Evolutionary conservation across 2,888 invertebrate species (phyloP).

Genomic region (Nomada ferruginata): DNA sequence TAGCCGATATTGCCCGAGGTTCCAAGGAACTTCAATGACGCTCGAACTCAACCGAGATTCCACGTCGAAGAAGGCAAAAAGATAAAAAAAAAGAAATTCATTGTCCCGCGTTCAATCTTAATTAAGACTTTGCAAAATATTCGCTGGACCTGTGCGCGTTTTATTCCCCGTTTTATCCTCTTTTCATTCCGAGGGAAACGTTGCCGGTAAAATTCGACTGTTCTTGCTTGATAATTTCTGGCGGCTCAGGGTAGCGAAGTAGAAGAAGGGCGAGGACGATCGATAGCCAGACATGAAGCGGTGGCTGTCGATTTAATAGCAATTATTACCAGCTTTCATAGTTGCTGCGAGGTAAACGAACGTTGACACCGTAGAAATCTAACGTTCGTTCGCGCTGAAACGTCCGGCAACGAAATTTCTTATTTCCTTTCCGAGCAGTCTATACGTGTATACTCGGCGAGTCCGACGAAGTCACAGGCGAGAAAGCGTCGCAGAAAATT

Average conservation of each 20-base stretch:
- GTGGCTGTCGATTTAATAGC: conserved; percentile 49
- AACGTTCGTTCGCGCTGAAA: conserved; percentile 15
- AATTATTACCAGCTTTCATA: conserved; percentile 53
- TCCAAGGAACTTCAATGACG: background rate
- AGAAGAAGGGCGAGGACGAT: conserved; percentile 12
- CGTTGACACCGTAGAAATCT: conserved; percentile 44
- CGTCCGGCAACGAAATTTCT: conserved; percentile 36
- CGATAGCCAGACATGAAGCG: conserved; percentile 40
- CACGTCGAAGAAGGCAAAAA: background rate
- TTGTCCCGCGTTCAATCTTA: conserved; percentile 9
- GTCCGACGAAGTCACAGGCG: conserved; percentile 30
- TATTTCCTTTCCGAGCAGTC: conserved; percentile 28
- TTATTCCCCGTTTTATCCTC: background rate
- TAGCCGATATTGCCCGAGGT: background rate
- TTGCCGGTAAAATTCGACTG: background rate
- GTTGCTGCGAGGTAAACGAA: conserved; percentile 26
- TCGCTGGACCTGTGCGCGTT: background rate
- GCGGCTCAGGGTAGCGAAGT: too few relatives aligned
- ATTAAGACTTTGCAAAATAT: background rate
- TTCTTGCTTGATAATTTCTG: background rate
- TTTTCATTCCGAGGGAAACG: too few relatives aligned
- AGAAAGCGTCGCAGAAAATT: conserved; percentile 40
- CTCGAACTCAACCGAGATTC: background rate
- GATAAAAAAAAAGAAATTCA: background rate
- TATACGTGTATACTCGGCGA: conserved; percentile 15